phyloP scores from a whole-genome alignment of 2,888 invertebrate species.

The Emesis russula region DNA sequence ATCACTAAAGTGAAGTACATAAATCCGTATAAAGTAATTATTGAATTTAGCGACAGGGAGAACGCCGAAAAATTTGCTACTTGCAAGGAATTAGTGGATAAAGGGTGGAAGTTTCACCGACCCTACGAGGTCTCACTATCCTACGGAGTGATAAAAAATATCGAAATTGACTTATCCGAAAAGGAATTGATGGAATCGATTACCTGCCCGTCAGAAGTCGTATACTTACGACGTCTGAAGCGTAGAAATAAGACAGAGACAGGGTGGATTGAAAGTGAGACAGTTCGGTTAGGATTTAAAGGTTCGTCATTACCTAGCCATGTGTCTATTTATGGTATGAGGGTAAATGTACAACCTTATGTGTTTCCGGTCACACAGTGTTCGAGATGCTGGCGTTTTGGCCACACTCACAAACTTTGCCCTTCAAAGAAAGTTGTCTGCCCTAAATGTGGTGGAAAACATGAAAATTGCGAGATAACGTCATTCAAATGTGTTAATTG shows the following conservation, averaged over 20 bases:
- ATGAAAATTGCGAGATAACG: too few species aligned
- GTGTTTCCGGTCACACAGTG: not conserved
- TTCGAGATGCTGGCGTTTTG: not conserved
- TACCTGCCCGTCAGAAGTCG: not conserved
- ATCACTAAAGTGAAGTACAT: slow-evolving; percentile 38
- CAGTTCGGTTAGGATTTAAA: not conserved
- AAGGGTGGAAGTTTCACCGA: not conserved
- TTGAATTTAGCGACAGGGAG: slow-evolving; percentile 1
- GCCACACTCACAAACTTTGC: too few species aligned
- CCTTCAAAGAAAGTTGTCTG: too few species aligned
- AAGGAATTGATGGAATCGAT: slow-evolving; percentile 23
- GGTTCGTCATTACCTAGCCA: not conserved
- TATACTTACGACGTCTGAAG: not conserved
- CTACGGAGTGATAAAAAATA: slow-evolving; percentile 24
- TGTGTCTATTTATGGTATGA: not conserved
- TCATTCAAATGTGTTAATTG: too few species aligned
- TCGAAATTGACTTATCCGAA: slow-evolving; percentile 25
- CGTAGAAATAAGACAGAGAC: not conserved
- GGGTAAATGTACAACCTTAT: not conserved
- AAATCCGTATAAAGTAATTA: slow-evolving; percentile 58
- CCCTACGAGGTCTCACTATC: slow-evolving; percentile 1
- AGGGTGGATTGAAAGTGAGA: not conserved
- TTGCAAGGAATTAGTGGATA: not conserved
- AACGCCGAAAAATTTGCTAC: slow-evolving; percentile 8
- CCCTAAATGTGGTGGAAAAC: too few species aligned